Evolutionary conservation across 92 coral and sea anemone genomes (phyloP), one percentile per base, ranked within the genome.

Genomic region (Bergia puertoricense): DNA sequence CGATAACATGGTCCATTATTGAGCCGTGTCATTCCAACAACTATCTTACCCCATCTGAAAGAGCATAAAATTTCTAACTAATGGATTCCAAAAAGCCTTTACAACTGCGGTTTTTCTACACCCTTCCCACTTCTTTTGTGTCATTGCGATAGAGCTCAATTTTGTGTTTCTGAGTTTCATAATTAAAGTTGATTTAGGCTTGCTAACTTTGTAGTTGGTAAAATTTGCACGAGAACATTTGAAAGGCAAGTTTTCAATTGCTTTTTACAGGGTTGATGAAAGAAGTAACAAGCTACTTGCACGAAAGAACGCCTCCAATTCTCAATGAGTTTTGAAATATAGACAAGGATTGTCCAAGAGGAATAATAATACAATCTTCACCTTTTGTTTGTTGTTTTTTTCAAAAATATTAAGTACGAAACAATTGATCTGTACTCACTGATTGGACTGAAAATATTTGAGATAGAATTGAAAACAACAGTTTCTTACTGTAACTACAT

Each of bases 81-180:
- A 67, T 67, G 73, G 73, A 67, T 67, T 67, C 73, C 73, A 67
- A 67, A 67, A 67, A 67, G 73, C 73, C 73, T 67, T 67, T 67
- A 67, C 73, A 67, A 67, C 73, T 67, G 73, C 73, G 73, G 73
- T 67, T 67, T 67, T 67, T 67, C 73, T 67, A 67, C 73, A 67
- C 73, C 73, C 73, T 67, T 67, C 73, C 73, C 73, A 67, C 73
- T 67, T 67, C 73, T 67, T 67, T 67, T 67, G 73, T 67, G 73
- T 67, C 73, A 67, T 67, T 67, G 73, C 73, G 73, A 67, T 67
- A 67, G 73, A 67, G 73, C 73, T 67, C 73, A 67, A 67, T 67
- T 67, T 67, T 67, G 73, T 67, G 73, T 67, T 67, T 67, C 73
- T 67, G 73, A 67, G 73, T 67, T 67, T 18, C 73, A 67, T 67